Evolutionary conservation across 2,888 invertebrate genomes (phyloP).

Genomic region (Drosophila bunnanda): DNA sequence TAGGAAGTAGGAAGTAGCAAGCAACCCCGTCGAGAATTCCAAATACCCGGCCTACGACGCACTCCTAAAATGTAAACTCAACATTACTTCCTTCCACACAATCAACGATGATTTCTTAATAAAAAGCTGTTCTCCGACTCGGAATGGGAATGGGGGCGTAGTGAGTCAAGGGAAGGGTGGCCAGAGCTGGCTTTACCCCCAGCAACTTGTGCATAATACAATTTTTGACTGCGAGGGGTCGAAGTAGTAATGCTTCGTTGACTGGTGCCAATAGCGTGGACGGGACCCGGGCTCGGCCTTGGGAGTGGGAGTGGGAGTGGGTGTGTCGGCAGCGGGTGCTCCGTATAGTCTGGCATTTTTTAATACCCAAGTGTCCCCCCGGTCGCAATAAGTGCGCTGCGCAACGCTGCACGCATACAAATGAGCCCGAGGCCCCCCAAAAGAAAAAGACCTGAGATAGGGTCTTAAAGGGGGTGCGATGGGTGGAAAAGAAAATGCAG

Average conservation of each 20-base stretch:
- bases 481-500: constrained; percentile 16
- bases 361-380: constrained; percentile 77
- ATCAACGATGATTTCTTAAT: constrained; percentile 80
- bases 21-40: constrained; percentile 37
- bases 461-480: constrained; percentile 5
- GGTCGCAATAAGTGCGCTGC: constrained; percentile 75
- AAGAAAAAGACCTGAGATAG: constrained; percentile 23
- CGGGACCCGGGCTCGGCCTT: constrained; percentile 23
- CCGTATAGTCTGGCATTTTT: constrained; percentile 70
- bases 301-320: constrained; percentile 20
- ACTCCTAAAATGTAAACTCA: constrained; percentile 72
- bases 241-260: constrained; percentile 76
- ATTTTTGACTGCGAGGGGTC: constrained; percentile 67
- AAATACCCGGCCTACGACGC: constrained; percentile 28
- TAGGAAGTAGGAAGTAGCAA: constrained; percentile 17
- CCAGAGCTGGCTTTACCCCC: constrained; percentile 31
- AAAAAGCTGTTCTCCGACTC: constrained; percentile 58
- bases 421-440: constrained; percentile 52
- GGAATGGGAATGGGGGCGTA: neutral
- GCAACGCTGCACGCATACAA: constrained; percentile 77
- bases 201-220: constrained; percentile 70
- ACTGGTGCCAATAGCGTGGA: constrained; percentile 50
- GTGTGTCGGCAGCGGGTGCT: constrained; percentile 29
- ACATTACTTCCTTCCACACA: constrained; percentile 79
- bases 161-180: constrained; percentile 24